Percentiles rank a stretch among this genome's conserved stretches.
These are phyloP conservation scores for Lerista edwardsae DNA, from an alignment of 2,797 vertebrate species.

Conservation along the genomic window DNA sequence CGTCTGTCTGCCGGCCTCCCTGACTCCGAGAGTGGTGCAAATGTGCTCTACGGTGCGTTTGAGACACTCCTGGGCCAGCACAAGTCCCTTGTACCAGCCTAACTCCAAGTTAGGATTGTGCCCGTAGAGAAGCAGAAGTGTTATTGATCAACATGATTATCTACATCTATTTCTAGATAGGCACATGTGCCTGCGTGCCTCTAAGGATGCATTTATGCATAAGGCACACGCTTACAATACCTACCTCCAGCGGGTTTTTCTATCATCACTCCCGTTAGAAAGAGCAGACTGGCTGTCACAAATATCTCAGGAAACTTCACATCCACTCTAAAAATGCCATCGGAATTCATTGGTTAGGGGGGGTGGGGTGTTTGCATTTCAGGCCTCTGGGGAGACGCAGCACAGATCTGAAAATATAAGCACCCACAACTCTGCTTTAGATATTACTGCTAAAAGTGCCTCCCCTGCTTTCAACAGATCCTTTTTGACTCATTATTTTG, in stretches of 20 bases:
- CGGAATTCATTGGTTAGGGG: conserved; percentile 15
- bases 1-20: too few relatives aligned
- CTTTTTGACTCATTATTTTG: conserved; percentile 60
- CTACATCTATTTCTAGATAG: too few relatives aligned
- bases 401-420: conserved; percentile 47
- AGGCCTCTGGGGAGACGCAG: conserved; percentile 28
- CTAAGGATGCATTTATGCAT: too few relatives aligned
- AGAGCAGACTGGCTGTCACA: conserved; percentile 36
- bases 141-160: too few relatives aligned
- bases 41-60: too few relatives aligned
- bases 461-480: conserved; percentile 37
- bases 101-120: too few relatives aligned
- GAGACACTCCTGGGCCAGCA: too few relatives aligned
- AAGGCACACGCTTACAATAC: not conserved
- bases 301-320: conserved; percentile 37
- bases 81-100: too few relatives aligned
- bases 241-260: conserved; percentile 38
- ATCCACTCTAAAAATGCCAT: conserved; percentile 29
- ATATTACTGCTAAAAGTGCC: conserved; percentile 47
- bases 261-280: conserved; percentile 37
- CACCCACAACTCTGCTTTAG: conserved; percentile 38
- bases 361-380: conserved; percentile 24
- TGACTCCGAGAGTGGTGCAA: too few relatives aligned
- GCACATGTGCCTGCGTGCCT: too few relatives aligned
- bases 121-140: too few relatives aligned